Conservation (phyloP, 1,140 invertebrate genomes). For the Pseudobourletiella spinata region DNA sequence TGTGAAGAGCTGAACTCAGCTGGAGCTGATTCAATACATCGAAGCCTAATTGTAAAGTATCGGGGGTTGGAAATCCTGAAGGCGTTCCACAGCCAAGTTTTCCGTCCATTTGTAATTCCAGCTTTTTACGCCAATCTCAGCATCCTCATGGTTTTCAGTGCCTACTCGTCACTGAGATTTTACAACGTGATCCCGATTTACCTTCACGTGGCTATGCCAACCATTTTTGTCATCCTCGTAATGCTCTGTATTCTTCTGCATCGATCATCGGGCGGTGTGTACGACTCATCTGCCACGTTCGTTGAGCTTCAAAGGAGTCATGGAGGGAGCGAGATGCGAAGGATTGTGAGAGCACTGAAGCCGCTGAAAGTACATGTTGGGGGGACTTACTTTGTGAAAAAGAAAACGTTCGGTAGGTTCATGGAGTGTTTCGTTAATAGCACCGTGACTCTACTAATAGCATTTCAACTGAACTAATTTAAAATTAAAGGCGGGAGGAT, state of each 20-base stretch:
- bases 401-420: background rate
- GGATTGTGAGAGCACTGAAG: background rate
- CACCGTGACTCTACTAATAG: background rate
- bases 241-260: background rate
- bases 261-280: background rate
- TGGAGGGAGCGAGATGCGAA: background rate
- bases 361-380: background rate
- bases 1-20: too few relatives aligned
- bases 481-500: too few relatives aligned
- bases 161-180: background rate
- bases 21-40: too few relatives aligned
- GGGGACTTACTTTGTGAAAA: background rate
- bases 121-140: background rate
- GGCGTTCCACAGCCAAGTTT: background rate
- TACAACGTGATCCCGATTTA: background rate
- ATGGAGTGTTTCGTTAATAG: background rate
- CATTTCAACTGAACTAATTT: too few relatives aligned
- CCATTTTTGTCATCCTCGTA: background rate
- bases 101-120: background rate
- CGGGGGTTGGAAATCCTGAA: background rate
- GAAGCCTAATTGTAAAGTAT: too few relatives aligned
- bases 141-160: background rate
- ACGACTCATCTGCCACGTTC: background rate
- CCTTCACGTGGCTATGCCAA: background rate
- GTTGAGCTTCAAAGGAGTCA: background rate